A percentile compares a stretch with the other conserved stretches of the same genome.
Evolutionary conservation across 1,140 invertebrate genomes (phyloP).

Genomic region (Paramacrobiotus metropolitanus): DNA sequence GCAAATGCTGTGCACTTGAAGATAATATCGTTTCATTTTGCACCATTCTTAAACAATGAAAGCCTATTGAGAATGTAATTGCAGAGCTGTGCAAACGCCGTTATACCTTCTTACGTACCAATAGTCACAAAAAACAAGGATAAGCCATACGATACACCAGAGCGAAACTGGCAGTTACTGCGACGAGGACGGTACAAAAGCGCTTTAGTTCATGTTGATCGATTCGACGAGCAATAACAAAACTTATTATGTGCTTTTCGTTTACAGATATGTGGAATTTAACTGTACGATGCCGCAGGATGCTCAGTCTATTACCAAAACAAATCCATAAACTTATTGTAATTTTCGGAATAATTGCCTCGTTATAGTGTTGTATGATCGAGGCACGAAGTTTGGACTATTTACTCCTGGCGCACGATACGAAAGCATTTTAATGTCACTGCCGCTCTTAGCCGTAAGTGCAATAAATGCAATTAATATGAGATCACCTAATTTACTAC

Average conservation of each 20-base stretch:
- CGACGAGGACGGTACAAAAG: too few relatives aligned
- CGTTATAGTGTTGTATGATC: slow-evolving; percentile 55
- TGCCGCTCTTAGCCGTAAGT: slow-evolving; percentile 64
- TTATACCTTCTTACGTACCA: slow-evolving; percentile 74
- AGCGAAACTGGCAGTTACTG: slow-evolving; percentile 71
- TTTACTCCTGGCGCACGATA: slow-evolving; percentile 75
- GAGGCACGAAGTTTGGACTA: slow-evolving; percentile 90
- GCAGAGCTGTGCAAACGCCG: slow-evolving; percentile 58
- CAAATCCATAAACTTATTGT: too few relatives aligned
- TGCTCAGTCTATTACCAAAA: too few relatives aligned
- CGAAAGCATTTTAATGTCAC: slow-evolving; percentile 89
- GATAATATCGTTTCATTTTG: not conserved
- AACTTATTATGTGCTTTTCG: too few relatives aligned
- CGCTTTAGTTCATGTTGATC: too few relatives aligned
- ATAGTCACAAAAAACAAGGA: slow-evolving; percentile 65
- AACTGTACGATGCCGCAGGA: slow-evolving; percentile 39
- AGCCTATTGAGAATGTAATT: slow-evolving; percentile 11
- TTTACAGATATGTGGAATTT: slow-evolving; percentile 86
- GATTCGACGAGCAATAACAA: too few relatives aligned
- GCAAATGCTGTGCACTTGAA: too few relatives aligned
- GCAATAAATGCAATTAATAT: too few relatives aligned
- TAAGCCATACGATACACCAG: slow-evolving; percentile 47
- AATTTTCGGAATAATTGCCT: not conserved
- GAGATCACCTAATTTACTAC: too few relatives aligned
- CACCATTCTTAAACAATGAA: too few relatives aligned